Base-by-base conservation (phyloP, 2,797 vertebrate species). In the Poeciliopsis gracilis region DNA sequence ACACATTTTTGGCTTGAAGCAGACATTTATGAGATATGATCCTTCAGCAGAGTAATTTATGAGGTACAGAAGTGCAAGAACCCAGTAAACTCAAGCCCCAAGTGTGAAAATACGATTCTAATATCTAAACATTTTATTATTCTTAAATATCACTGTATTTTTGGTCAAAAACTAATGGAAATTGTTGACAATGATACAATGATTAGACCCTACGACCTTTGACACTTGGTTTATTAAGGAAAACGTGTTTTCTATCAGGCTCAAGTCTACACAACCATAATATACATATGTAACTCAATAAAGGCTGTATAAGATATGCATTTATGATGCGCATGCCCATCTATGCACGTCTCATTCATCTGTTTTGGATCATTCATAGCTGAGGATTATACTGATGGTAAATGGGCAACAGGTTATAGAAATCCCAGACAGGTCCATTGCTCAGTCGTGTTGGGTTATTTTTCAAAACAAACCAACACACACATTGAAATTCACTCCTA, bases 1-100 rank as follows among this genome's bases (percentile, higher is more conserved):
- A 77, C 49, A 13, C 33, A 57, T 88, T 88, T 90, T 89, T 91
- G 86, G 84, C 91, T 86, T 67, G 57, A 80, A 86, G 73, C 1
- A 4, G 77, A 72, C 73, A 83, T 90, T 69, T 87, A 90, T 90
- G 85, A 86, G 49, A 79, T 85, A 55, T 69, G 8, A 75, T 77
- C 71, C 69, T 25, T 75, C 20, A 18, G 45, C 67, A 66, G 77
- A 76, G 30, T 84, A 80, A 72, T 88, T 82, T 69, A 71, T 80
- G 66, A 87, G 71, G 66, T 51, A 46, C 59, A 49, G 82, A 73
- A 84, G 73, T 18, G 77, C 47, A 55, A 47, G 74, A 45, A 75
- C 33, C 72, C 41, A 71, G 15, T 51, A 51, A 49, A 53, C 67
- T n/a, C 67, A 45, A 15, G 25, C 3, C 41, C 41, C 4, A 11